Evolutionary conservation across 2,888 invertebrate genomes (phyloP).

Genomic region (Adelognathus sp.): DNA sequence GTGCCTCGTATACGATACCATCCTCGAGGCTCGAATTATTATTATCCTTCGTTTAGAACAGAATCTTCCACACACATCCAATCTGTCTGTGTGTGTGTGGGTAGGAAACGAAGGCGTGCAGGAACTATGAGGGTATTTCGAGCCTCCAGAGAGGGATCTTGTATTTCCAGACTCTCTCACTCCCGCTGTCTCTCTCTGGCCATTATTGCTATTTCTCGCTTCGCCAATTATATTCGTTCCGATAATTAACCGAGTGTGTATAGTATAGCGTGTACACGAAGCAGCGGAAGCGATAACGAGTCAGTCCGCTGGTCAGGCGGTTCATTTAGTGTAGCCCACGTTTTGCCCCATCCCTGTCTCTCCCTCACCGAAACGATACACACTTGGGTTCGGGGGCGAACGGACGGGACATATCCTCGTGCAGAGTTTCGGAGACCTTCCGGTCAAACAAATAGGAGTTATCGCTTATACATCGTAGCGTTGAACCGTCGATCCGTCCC

Average conservation of each 20-base stretch:
- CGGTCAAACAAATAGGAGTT: neutral
- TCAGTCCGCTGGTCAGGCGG: conserved; percentile 12
- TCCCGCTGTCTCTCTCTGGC: too few relatives aligned
- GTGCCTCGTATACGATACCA: neutral
- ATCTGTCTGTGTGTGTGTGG: neutral
- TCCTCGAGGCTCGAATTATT: conserved; percentile 14
- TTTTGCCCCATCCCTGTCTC: neutral
- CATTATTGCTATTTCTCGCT: conserved; percentile 31
- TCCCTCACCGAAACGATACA: too few relatives aligned
- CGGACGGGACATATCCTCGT: neutral
- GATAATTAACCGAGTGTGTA: conserved; percentile 51
- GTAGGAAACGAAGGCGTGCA: neutral
- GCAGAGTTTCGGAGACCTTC: neutral
- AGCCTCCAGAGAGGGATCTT: conserved; percentile 34
- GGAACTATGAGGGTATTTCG: conserved; percentile 11
- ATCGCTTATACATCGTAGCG: conserved; percentile 2
- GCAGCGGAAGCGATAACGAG: conserved; percentile 19
- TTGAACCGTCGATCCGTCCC: neutral
- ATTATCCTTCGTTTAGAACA: conserved; percentile 13
- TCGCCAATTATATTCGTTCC: conserved; percentile 53
- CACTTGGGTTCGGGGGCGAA: too few relatives aligned
- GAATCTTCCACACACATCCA: neutral
- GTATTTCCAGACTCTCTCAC: conserved; percentile 5
- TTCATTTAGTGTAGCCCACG: neutral
- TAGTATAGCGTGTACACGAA: too few relatives aligned